phyloP scores from a whole-genome alignment of 2,888 invertebrate genomes.

The Lysandra coridon region DNA sequence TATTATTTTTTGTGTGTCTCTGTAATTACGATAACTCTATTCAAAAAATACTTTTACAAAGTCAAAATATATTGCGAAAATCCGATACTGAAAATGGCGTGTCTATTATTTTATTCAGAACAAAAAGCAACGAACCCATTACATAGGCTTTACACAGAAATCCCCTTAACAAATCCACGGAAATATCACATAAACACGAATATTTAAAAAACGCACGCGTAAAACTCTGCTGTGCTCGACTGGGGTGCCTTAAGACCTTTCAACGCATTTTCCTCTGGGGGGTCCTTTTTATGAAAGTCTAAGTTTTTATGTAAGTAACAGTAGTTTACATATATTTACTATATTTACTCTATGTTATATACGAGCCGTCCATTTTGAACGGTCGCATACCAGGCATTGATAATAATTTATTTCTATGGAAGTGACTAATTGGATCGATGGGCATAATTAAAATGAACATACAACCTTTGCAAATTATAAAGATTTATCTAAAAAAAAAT shows the following conservation, averaged over 20 bases:
- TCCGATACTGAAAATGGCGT: not conserved
- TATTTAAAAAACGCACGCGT: constrained; percentile 31
- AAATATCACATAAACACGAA: constrained; percentile 31
- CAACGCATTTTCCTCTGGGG: constrained; percentile 51
- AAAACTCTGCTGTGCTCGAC: constrained; percentile 38
- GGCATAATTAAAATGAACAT: no score
- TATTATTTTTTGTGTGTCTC: not conserved
- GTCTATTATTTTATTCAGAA: not conserved
- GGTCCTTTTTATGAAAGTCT: constrained; percentile 43
- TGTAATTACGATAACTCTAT: not conserved
- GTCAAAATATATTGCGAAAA: not conserved
- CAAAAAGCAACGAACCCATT: constrained; percentile 26
- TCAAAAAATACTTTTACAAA: not conserved
- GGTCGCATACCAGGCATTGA: no score
- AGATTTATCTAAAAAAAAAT: no score
- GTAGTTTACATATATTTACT: constrained; percentile 32
- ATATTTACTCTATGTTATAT: not conserved
- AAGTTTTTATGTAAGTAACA: no score
- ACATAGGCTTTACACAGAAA: constrained; percentile 28
- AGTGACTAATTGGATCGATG: no score
- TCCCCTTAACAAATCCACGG: constrained; percentile 31
- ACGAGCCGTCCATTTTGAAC: no score
- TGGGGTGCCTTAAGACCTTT: constrained; percentile 58
- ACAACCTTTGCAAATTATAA: no score
- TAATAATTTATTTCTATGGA: no score